A percentile compares a stretch with the other conserved stretches of the same genome.
These are phyloP conservation scores for Campoletis raptor DNA, from an alignment of 2,888 invertebrate species.

Conservation along the genomic window DNA sequence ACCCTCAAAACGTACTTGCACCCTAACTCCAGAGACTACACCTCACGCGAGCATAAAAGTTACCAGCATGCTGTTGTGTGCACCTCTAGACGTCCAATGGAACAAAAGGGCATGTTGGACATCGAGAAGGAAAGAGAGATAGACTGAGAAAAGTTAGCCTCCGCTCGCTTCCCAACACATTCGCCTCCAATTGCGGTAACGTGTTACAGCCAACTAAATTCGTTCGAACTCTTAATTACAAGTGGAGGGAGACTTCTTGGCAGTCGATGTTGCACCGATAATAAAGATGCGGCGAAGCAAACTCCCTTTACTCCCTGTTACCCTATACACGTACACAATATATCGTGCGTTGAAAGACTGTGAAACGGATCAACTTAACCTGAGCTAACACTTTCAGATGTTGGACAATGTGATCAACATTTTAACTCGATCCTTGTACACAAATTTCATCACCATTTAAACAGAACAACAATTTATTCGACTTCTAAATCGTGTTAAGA, in stretches of 20 bases:
- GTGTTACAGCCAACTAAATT: conserved; percentile 67
- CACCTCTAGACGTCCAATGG: conserved; percentile 65
- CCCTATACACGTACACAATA: background rate
- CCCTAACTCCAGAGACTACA: conserved; percentile 33
- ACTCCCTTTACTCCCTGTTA: background rate
- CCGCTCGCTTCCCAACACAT: conserved; percentile 30
- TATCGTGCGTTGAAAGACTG: background rate
- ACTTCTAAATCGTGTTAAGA: background rate
- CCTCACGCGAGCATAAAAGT: conserved; percentile 70
- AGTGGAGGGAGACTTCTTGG: conserved; percentile 3
- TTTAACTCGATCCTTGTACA: background rate
- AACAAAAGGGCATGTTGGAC: conserved; percentile 31
- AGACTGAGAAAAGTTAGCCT: conserved; percentile 39
- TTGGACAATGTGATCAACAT: background rate
- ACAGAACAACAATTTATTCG: background rate
- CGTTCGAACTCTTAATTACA: conserved; percentile 67
- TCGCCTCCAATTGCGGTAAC: conserved; percentile 59
- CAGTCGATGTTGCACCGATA: conserved; percentile 51
- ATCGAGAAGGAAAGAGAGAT: conserved; percentile 15
- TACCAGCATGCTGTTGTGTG: conserved; percentile 53
- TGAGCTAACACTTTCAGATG: background rate
- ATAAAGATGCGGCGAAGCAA: conserved; percentile 57
- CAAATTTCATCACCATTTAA: background rate
- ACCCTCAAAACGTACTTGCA: conserved; percentile 12
- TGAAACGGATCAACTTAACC: background rate